Percentiles rank a stretch among this genome's conserved stretches.
Evolutionary conservation across 2,888 invertebrate genomes (phyloP).

Genomic region (Gymnosoma rotundatum): DNA sequence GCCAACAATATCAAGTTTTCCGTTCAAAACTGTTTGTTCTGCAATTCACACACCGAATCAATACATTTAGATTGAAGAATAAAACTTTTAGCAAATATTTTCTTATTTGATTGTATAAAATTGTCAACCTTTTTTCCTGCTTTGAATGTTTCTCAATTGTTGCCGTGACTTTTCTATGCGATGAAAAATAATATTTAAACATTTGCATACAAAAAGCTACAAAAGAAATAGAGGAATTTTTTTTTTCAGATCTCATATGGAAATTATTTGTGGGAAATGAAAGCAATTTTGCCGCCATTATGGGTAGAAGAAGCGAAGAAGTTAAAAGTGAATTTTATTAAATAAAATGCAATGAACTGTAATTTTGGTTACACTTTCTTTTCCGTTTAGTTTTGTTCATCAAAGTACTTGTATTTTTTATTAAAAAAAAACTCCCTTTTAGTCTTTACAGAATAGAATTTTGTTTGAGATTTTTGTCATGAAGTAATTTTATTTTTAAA

Average conservation of each 20-base stretch:
- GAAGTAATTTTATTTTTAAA: too few species aligned
- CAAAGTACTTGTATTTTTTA: not conserved
- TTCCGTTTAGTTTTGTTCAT: not conserved
- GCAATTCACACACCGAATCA: not conserved
- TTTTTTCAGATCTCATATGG: not conserved
- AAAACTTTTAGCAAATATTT: slow-evolving; percentile 56
- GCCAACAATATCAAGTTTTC: too few species aligned
- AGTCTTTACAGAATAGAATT: too few species aligned
- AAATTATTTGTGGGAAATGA: not conserved
- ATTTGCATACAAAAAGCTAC: not conserved
- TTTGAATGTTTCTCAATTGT: slow-evolving; percentile 14
- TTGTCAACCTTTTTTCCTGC: slow-evolving; percentile 26
- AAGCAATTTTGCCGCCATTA: too few species aligned
- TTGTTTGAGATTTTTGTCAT: too few species aligned
- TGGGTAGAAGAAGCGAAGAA: too few species aligned
- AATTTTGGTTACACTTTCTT: too few species aligned
- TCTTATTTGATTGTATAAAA: slow-evolving; percentile 34
- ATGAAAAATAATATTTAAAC: not conserved
- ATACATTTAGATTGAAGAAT: slow-evolving; percentile 9
- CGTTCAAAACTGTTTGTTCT: not conserved
- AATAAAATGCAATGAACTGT: too few species aligned
- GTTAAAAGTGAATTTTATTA: too few species aligned
- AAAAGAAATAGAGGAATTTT: not conserved
- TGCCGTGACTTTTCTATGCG: not conserved
- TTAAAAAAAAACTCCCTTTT: too few species aligned